These are phyloP conservation scores for Dipodomys stephensi DNA, from an alignment of 2,113 vertebrate species.

Conservation along the genomic window DNA sequence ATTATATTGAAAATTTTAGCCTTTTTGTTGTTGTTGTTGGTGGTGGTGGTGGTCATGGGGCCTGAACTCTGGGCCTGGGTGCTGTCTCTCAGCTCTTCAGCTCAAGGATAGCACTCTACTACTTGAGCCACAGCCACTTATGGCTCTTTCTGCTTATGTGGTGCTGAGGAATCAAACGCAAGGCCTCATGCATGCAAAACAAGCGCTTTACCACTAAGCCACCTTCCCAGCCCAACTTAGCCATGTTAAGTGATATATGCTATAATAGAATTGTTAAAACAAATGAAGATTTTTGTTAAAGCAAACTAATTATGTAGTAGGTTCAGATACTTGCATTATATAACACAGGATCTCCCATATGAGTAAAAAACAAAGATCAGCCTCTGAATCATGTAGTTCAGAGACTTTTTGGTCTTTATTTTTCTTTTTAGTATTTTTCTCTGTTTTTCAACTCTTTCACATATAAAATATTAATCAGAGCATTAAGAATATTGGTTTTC, in stretches of 20 bases:
- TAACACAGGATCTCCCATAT: background rate
- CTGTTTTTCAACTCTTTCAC: background rate
- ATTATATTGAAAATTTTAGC: background rate
- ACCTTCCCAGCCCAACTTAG: too few relatives aligned
- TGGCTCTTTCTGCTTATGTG: too few relatives aligned
- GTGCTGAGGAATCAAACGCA: too few relatives aligned
- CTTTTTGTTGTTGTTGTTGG: too few relatives aligned
- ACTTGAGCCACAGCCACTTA: too few relatives aligned
- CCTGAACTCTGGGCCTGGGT: too few relatives aligned
- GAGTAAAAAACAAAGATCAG: background rate
- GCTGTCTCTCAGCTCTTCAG: too few relatives aligned
- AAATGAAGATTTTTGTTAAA: background rate
- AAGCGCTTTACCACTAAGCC: too few relatives aligned
- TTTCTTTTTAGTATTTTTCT: background rate
- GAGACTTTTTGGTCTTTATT: background rate
- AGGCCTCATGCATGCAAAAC: too few relatives aligned
- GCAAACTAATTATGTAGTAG: background rate
- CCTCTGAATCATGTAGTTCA: background rate
- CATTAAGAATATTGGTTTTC: background rate
- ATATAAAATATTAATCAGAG: background rate
- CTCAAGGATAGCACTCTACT: too few relatives aligned
- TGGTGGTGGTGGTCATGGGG: too few relatives aligned
- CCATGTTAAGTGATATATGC: background rate
- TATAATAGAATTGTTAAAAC: background rate
- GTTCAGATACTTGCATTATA: rapidly evolving